Conservation (phyloP, 2,888 invertebrate species). For the Thymelicus acteon region DNA sequence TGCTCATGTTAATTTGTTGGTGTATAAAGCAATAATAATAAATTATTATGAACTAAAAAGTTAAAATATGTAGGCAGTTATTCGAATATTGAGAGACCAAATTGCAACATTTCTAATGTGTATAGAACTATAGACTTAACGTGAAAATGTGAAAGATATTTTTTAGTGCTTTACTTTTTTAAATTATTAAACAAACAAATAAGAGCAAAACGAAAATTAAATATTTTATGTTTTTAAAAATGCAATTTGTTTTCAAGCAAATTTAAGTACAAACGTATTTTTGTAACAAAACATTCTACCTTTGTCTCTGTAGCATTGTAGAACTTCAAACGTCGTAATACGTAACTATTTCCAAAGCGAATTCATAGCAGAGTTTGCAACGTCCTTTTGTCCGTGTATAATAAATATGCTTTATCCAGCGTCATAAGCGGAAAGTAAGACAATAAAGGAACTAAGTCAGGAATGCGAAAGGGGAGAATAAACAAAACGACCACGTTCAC, state of each 20-base stretch:
- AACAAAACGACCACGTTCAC: constrained; percentile 63
- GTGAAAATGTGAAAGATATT: too few relatives aligned
- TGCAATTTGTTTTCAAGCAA: too few relatives aligned
- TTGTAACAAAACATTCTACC: constrained; percentile 9
- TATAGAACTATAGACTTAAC: too few relatives aligned
- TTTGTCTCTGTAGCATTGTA: constrained; percentile 18
- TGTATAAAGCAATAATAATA: too few relatives aligned
- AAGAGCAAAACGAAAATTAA: too few relatives aligned
- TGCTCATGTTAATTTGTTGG: too few relatives aligned
- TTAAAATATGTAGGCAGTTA: neutral
- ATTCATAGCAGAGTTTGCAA: constrained; percentile 44
- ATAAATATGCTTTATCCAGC: constrained; percentile 69
- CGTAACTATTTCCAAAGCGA: constrained; percentile 37
- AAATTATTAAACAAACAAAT: too few relatives aligned
- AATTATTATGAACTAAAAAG: too few relatives aligned
- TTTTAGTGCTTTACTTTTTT: too few relatives aligned
- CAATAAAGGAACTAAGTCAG: constrained; percentile 79
- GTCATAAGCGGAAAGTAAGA: constrained; percentile 80
- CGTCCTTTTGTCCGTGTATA: constrained; percentile 60
- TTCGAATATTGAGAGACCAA: too few relatives aligned
- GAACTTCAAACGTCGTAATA: constrained; percentile 32
- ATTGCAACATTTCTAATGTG: too few relatives aligned
- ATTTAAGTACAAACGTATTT: neutral
- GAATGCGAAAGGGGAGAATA: constrained; percentile 72
- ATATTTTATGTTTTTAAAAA: too few relatives aligned